phyloP scores from a whole-genome alignment of 2,797 vertebrate genomes.

The Girardinus metallicus region DNA sequence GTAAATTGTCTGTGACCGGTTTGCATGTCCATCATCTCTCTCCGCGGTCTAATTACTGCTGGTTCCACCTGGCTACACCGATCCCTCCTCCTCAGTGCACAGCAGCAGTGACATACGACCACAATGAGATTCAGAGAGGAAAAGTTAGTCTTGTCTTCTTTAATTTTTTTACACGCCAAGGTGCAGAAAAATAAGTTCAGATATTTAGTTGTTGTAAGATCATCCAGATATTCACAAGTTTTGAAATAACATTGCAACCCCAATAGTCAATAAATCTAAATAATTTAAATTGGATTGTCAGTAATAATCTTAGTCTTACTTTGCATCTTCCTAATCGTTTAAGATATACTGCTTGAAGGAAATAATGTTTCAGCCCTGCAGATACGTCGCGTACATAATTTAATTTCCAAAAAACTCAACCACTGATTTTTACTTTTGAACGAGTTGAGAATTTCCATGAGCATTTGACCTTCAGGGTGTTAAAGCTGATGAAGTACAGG shows the following conservation, averaged over 20 bases:
- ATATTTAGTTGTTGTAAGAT: neutral
- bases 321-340: neutral
- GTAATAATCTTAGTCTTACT: too few relatives aligned
- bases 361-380: neutral
- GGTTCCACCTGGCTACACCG: constrained; percentile 67
- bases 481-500: neutral
- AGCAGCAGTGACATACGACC: constrained; percentile 22
- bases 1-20: constrained; percentile 70
- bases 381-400: neutral
- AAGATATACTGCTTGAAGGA: neutral
- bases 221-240: neutral
- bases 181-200: neutral
- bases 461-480: neutral
- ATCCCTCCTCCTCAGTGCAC: constrained; percentile 47
- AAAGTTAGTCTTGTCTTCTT: neutral
- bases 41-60: constrained; percentile 68
- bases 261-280: neutral
- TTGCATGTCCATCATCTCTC: constrained; percentile 71
- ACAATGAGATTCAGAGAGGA: constrained; percentile 23
- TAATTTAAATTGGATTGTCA: too few relatives aligned
- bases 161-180: neutral
- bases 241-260: neutral
- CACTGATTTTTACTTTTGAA: neutral
- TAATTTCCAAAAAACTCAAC: neutral
- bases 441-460: neutral